phyloP scores from a whole-genome alignment of 2,113 vertebrate species.

The Gobius niger region DNA sequence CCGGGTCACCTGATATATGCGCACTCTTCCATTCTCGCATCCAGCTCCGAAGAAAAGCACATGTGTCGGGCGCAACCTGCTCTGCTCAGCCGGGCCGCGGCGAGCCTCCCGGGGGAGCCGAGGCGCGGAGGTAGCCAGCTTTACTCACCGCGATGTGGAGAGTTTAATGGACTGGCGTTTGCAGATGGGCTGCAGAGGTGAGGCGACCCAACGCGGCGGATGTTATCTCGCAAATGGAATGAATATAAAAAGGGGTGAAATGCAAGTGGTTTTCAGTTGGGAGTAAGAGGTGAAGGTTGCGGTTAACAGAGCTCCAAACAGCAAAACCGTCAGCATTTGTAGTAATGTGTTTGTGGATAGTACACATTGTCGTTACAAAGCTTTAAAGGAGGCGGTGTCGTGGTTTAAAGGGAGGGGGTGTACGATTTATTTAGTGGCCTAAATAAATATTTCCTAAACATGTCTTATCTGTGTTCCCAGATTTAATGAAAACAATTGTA shows the following conservation, averaged over 20 bases:
- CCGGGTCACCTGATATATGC: neutral
- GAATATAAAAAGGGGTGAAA: neutral
- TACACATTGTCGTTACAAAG: no score
- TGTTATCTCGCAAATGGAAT: neutral
- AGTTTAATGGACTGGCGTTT: conserved; percentile 46
- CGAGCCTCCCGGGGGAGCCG: conserved; percentile 24
- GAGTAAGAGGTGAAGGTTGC: neutral
- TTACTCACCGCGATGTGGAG: conserved; percentile 30
- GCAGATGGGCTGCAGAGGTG: conserved; percentile 10
- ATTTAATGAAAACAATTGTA: no score
- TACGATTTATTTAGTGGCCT: no score
- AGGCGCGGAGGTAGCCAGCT: conserved; percentile 29
- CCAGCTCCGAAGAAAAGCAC: conserved; percentile 23
- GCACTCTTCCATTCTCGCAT: conserved; percentile 19
- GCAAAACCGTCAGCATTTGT: no score
- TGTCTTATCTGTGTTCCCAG: no score
- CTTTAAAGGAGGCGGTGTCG: no score
- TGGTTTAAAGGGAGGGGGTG: no score
- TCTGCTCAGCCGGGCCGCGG: conserved; percentile 26
- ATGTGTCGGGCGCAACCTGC: neutral
- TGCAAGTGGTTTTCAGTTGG: neutral
- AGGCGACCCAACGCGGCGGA: neutral
- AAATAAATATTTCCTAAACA: no score
- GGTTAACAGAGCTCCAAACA: no score
- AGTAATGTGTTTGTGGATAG: no score